Conservation (phyloP, 37 sponge, comb jelly and placozoan genomes). For the Spongilla lacustris region DNA sequence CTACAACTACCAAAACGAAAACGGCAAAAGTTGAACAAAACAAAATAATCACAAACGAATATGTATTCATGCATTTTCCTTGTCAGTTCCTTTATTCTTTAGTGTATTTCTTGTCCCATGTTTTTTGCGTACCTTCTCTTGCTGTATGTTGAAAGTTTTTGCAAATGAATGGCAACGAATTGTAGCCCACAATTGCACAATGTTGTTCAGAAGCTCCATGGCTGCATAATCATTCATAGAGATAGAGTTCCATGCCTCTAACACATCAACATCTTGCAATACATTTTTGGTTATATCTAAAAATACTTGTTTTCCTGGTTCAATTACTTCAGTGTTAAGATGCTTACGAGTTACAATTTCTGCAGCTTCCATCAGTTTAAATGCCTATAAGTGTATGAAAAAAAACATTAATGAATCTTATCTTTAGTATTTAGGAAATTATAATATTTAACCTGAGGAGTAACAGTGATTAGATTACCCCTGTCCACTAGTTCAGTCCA, state of each 20-base stretch:
- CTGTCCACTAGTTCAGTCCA: background rate
- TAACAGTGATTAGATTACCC: background rate
- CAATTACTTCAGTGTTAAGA: background rate
- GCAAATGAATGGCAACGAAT: constrained; percentile 30
- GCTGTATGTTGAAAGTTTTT: background rate
- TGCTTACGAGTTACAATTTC: background rate
- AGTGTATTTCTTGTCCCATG: constrained; percentile 31
- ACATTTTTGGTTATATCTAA: background rate
- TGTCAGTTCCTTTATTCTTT: background rate
- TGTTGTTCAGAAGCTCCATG: constrained; percentile 24
- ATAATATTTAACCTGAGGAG: background rate
- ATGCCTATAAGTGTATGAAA: background rate
- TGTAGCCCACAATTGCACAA: constrained; percentile 28
- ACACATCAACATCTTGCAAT: background rate
- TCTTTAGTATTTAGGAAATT: background rate
- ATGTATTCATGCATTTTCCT: background rate
- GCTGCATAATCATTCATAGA: background rate
- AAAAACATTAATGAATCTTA: background rate
- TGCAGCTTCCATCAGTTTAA: background rate
- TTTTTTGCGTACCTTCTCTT: background rate
- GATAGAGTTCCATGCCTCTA: background rate
- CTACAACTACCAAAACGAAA: background rate
- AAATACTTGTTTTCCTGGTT: background rate
- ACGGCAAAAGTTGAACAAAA: too few relatives aligned
- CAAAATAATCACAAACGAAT: background rate